phyloP scores from a whole-genome alignment of 2,113 vertebrate genomes.

The Pao palembangensis region DNA sequence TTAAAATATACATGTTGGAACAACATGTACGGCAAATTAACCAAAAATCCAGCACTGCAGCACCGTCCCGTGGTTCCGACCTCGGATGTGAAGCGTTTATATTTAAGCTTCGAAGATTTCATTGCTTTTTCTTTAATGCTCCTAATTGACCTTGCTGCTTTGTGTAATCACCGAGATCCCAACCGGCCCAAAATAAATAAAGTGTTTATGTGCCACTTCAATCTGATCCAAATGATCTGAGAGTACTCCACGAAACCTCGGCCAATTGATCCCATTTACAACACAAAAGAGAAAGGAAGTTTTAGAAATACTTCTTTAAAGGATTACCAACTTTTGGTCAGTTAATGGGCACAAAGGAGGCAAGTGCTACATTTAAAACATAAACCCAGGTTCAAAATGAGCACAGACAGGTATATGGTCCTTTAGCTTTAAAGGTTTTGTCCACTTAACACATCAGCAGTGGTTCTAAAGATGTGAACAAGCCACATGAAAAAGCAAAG shows the following conservation, averaged over 20 bases:
- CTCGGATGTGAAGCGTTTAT: too few relatives aligned
- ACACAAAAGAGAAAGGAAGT: neutral
- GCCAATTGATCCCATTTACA: neutral
- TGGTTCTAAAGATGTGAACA: conserved; percentile 1
- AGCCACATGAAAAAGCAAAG: conserved; percentile 12
- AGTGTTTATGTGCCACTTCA: neutral
- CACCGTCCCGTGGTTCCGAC: too few relatives aligned
- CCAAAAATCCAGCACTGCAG: too few relatives aligned
- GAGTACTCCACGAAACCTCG: neutral
- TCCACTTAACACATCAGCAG: too few relatives aligned
- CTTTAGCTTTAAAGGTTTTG: conserved; percentile 11
- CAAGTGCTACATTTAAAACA: neutral
- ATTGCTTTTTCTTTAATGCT: too few relatives aligned
- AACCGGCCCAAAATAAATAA: neutral
- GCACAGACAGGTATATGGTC: conserved; percentile 12
- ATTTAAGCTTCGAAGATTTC: too few relatives aligned
- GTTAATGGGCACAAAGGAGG: conserved; percentile 2
- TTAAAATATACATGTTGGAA: too few relatives aligned
- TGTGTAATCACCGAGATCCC: too few relatives aligned
- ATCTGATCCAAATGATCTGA: neutral
- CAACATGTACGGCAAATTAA: too few relatives aligned
- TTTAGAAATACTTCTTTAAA: neutral
- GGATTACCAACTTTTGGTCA: neutral
- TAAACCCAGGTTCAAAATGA: conserved; percentile 8
- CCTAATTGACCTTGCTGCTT: too few relatives aligned